These are phyloP conservation scores for Sprattus sprattus DNA, from an alignment of 2,113 vertebrate genomes.

Conservation along the genomic window DNA sequence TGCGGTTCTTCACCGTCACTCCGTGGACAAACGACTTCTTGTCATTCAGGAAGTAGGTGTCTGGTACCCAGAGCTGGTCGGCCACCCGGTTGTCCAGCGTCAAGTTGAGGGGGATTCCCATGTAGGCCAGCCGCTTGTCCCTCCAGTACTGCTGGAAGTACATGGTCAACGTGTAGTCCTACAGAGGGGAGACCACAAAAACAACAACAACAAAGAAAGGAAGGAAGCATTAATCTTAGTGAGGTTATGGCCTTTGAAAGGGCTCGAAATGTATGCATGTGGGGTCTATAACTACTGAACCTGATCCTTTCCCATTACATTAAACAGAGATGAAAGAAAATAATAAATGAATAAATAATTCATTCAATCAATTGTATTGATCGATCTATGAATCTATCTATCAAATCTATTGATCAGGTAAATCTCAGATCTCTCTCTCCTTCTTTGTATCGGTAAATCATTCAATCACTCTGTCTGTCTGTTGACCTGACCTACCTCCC, in stretches of 20 bases:
- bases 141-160: conserved; percentile 99
- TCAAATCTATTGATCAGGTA: not conserved
- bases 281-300: not conserved
- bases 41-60: conserved; percentile 98
- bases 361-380: not conserved
- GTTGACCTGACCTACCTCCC: not conserved
- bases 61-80: conserved; percentile 98
- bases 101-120: conserved; percentile 95
- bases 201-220: not conserved
- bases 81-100: conserved; percentile 97
- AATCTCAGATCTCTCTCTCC: not conserved
- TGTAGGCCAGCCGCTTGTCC: conserved; percentile 93
- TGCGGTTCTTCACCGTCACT: conserved; percentile 96
- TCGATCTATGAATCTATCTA: not conserved
- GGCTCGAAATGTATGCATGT: not conserved
- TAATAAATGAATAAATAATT: not conserved
- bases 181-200: conserved; percentile 36
- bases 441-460: not conserved
- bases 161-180: conserved; percentile 99
- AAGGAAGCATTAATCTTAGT: not conserved
- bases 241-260: not conserved
- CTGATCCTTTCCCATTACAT: not conserved
- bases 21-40: conserved; percentile 99
- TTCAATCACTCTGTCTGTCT: not conserved
- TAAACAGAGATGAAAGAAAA: not conserved